Conservation (phyloP, 2,888 invertebrate species). For the Oscheius sp. region DNA sequence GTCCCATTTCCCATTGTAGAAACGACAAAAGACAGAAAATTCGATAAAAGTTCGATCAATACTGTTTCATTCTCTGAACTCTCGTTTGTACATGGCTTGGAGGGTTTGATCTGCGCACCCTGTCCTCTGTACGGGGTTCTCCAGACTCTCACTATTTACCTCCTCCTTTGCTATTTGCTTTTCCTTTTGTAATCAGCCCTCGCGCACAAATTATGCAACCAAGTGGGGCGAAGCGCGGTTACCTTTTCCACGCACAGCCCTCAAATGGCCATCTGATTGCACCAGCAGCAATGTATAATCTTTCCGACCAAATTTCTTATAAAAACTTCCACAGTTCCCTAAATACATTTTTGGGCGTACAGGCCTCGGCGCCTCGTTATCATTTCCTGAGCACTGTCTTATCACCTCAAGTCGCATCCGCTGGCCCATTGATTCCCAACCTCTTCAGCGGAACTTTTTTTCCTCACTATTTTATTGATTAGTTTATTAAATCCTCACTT, state of each 20-base stretch:
- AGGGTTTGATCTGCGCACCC: slow-evolving; percentile 3
- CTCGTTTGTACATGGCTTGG: not conserved
- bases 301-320: not conserved
- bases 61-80: not conserved
- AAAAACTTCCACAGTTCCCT: not conserved
- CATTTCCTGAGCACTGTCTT: slow-evolving; percentile 28
- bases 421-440: slow-evolving; percentile 25
- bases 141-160: slow-evolving; percentile 20
- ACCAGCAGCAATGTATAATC: too few relatives aligned
- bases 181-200: slow-evolving; percentile 39
- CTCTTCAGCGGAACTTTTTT: not conserved
- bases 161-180: slow-evolving; percentile 37
- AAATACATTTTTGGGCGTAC: slow-evolving; percentile 8
- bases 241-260: not conserved
- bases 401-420: slow-evolving; percentile 30
- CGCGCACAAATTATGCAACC: slow-evolving; percentile 38
- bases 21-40: not conserved
- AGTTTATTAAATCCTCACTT: not conserved
- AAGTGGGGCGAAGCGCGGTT: slow-evolving; percentile 33
- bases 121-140: slow-evolving; percentile 14
- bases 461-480: not conserved
- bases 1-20: not conserved
- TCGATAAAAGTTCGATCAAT: not conserved
- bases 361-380: slow-evolving; percentile 32
- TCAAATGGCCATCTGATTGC: too few relatives aligned